Conservation (phyloP, 2,797 vertebrate species). For the Bradypodion ventrale region DNA sequence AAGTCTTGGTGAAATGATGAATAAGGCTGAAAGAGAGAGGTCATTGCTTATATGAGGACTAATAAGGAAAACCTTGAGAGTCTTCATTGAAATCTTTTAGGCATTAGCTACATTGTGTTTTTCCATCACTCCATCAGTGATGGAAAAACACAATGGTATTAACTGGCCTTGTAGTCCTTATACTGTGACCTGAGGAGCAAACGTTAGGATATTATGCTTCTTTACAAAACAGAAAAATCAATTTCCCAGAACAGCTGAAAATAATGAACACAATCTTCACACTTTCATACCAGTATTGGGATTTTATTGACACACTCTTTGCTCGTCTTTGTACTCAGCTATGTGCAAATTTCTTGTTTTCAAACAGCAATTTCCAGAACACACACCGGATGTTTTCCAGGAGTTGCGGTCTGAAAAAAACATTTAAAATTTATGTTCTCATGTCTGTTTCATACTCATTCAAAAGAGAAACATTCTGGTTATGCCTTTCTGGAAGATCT, state of each 20-base stretch:
- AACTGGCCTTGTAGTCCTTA: too few species aligned
- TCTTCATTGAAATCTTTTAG: not conserved
- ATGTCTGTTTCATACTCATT: not conserved
- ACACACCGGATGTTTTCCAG: too few species aligned
- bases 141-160: not conserved
- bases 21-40: not conserved
- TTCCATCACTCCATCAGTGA: not conserved
- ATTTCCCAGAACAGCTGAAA: not conserved
- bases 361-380: not conserved
- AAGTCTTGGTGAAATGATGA: not conserved
- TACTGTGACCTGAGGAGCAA: not conserved
- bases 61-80: not conserved
- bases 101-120: not conserved
- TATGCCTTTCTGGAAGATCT: not conserved
- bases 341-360: too few species aligned
- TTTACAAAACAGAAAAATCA: not conserved
- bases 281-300: not conserved
- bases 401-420: too few species aligned
- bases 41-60: not conserved
- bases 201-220: too few species aligned
- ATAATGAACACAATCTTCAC: not conserved
- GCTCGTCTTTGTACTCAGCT: too few species aligned
- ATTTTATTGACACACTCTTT: not conserved
- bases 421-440: not conserved
- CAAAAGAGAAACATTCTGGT: not conserved